Evolutionary conservation across 2,888 invertebrate genomes (phyloP), one percentile per base, ranked within the genome.

Genomic region (Meteorus colon): DNA sequence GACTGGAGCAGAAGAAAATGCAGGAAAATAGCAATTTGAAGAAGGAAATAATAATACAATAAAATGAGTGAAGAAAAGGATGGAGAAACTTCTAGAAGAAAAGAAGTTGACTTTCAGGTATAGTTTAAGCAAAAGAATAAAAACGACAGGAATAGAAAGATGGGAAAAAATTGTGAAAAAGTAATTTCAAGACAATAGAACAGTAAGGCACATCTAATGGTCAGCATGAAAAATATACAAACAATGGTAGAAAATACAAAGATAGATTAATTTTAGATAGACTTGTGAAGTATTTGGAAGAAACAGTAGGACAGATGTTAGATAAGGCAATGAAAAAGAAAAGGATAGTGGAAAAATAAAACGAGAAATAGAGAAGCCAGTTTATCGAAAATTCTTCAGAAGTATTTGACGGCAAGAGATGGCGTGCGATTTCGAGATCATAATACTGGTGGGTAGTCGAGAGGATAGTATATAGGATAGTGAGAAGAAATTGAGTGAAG

Each of bases 371-470:
- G 51, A 68, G 12, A 51, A 48, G 45, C 29, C 51, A 68, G 48
- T 29, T 45, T 31, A 31, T 68, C 29, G 31, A 70, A 68, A 48
- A 74, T 34, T 77, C 62, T 75, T 45, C 37, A 66, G n/a, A 73
- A 75, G 76, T 75, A 77, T 80, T 73, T 80, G 48, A 78, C 78
- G 80, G 81, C 80, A 83, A 84, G 80, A 77, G 75, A 27, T 74
- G 77, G 80, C 77, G 74, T 77, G 73, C 67, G 83, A 83, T 82
- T 84, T 83, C 71, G 78, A 82, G 77, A 79, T 79, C 72, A 74
- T 84, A 84, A 86, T 84, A 85, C 82, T 83, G 85, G 75, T 80
- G 82, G 82, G 83, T 82, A 82, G 74, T 41, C n/a, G 19, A 31
- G 41, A 73, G 19, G 19, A 31, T 41, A 73, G 31, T 67, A 67